Evolutionary conservation across 2,113 vertebrate genomes (phyloP).

Genomic region (Dendropsophus ebraccatus): DNA sequence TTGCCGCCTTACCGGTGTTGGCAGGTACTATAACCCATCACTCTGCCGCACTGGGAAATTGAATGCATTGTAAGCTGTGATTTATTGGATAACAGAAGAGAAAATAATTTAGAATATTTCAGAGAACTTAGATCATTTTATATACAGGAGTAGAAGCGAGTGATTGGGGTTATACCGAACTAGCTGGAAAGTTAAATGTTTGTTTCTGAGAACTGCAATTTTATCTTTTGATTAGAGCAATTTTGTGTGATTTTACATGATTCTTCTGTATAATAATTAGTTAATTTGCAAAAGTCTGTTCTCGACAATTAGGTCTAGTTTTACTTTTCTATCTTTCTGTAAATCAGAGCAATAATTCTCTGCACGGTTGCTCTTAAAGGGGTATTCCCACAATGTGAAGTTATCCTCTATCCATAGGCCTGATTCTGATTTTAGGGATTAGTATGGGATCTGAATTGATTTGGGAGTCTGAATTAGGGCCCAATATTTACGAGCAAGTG

Average conservation of each 20-base stretch:
- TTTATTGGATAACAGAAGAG: constrained; percentile 13
- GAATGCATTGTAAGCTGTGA: constrained; percentile 34
- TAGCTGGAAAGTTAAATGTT: background rate
- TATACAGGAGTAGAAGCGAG: background rate
- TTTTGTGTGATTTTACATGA: background rate
- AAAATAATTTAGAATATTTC: constrained; percentile 27
- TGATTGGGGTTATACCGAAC: background rate
- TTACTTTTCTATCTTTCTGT: background rate
- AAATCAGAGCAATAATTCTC: background rate
- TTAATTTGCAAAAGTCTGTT: background rate
- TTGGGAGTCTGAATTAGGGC: too few species aligned
- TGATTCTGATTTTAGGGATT: too few species aligned
- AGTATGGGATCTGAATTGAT: too few species aligned
- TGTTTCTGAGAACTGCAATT: background rate
- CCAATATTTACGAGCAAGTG: too few species aligned
- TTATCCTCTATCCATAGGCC: too few species aligned
- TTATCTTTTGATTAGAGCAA: background rate
- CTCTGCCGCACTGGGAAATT: constrained; percentile 8
- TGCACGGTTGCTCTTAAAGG: background rate
- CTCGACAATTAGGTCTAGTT: too few species aligned
- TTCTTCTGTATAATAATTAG: background rate
- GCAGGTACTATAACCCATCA: background rate
- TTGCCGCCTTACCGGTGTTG: constrained; percentile 1
- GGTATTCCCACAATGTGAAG: too few species aligned
- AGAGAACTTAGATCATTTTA: constrained; percentile 19